A percentile compares a stretch with the other conserved stretches of the same genome.
Conservation (phyloP, 1,140 invertebrate genomes). For the Rhysida immarginata region DNA sequence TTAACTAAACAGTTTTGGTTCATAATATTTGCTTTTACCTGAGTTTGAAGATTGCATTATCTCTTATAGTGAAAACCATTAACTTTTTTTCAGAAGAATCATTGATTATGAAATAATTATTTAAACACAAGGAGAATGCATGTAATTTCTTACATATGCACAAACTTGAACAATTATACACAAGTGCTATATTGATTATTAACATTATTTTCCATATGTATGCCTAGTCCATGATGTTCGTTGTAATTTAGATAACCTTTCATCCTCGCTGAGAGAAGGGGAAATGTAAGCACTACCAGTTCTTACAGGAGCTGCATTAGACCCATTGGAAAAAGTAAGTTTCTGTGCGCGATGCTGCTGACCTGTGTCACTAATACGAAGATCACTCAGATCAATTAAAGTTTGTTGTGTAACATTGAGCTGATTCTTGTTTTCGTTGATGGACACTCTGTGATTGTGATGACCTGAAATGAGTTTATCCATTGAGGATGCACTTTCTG, state of each 20-base stretch:
- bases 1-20: too few species aligned
- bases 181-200: too few species aligned
- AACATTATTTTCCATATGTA: conserved; percentile 33
- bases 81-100: too few species aligned
- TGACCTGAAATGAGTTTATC: background rate
- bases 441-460: background rate
- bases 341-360: background rate
- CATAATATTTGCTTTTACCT: too few species aligned
- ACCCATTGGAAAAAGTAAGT: background rate
- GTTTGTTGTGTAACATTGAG: background rate
- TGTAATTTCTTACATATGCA: too few species aligned
- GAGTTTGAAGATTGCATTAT: too few species aligned
- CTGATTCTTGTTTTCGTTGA: background rate
- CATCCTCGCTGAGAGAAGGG: background rate
- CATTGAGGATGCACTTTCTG: background rate
- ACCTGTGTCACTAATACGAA: background rate
- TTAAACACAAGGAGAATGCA: too few species aligned
- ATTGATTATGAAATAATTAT: too few species aligned
- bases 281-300: conserved; percentile 1
- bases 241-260: conserved; percentile 54
- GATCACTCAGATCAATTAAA: background rate
- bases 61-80: too few species aligned
- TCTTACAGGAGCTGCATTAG: background rate
- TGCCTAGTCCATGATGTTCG: conserved; percentile 65
- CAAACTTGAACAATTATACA: too few species aligned